Evolutionary conservation across 2,888 invertebrate genomes (phyloP).

Genomic region (Zhengitettix transpicula): DNA sequence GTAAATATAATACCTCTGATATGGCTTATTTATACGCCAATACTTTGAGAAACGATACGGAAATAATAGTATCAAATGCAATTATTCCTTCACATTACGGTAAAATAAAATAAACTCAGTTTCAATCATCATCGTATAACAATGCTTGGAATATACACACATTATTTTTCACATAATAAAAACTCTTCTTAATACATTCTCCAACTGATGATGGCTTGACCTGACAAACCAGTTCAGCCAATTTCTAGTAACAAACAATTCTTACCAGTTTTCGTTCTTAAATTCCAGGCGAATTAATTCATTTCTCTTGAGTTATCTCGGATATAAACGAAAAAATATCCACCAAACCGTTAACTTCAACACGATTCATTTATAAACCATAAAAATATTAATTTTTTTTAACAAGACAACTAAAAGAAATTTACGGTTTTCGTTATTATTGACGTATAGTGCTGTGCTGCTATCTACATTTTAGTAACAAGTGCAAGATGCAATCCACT

Average conservation of each 20-base stretch:
- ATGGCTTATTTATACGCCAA: too few relatives aligned
- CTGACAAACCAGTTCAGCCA: neutral
- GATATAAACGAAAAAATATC: neutral
- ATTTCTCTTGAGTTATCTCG: neutral
- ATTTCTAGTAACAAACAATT: neutral
- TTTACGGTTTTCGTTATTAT: constrained; percentile 9
- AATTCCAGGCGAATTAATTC: neutral
- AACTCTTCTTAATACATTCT: too few relatives aligned
- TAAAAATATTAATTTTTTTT: neutral
- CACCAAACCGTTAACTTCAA: neutral
- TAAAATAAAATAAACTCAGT: too few relatives aligned
- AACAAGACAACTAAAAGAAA: neutral
- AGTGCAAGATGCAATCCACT: too few relatives aligned
- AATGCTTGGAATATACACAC: too few relatives aligned
- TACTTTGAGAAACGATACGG: too few relatives aligned
- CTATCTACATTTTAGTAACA: constrained; percentile 2
- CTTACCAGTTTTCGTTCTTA: neutral
- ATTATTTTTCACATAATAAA: too few relatives aligned
- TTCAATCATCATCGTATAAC: too few relatives aligned
- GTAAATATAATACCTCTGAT: too few relatives aligned
- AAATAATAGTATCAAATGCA: too few relatives aligned
- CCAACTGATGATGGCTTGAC: neutral
- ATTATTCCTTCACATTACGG: too few relatives aligned
- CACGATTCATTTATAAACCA: neutral
- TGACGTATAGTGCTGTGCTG: constrained; percentile 11